A percentile compares a stretch with the other conserved stretches of the same genome.
These are phyloP conservation scores for Pleuronectes platessa DNA, from an alignment of 2,113 vertebrate species.

Conservation along the genomic window DNA sequence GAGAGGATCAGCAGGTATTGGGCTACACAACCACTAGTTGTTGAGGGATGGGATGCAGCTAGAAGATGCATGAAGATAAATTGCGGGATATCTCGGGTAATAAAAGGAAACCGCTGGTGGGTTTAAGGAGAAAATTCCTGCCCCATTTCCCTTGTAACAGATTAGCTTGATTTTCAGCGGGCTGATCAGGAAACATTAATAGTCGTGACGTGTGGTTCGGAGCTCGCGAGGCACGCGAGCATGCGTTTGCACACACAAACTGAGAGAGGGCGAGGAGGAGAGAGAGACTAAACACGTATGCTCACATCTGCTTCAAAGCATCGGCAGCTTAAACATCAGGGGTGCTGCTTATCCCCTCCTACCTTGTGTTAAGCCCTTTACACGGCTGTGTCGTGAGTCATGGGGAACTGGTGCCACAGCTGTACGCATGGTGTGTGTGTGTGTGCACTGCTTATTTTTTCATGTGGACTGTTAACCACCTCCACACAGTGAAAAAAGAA, in stretches of 20 bases:
- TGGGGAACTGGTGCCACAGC: constrained; percentile 48
- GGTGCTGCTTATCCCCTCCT: constrained; percentile 76
- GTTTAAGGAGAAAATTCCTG: constrained; percentile 51
- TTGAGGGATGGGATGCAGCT: constrained; percentile 37
- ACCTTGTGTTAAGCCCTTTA: constrained; percentile 77
- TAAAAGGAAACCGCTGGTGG: constrained; percentile 46
- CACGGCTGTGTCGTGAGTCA: constrained; percentile 77
- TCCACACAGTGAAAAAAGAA: not conserved
- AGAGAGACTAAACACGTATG: constrained; percentile 38
- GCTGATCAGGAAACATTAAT: constrained; percentile 72
- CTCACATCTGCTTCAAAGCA: constrained; percentile 70
- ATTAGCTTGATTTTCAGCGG: constrained; percentile 73
- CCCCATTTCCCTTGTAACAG: constrained; percentile 64
- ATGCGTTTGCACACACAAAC: constrained; percentile 37
- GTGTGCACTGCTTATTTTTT: not conserved
- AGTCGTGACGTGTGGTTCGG: constrained; percentile 65
- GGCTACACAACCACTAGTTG: constrained; percentile 39
- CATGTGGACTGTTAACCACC: constrained; percentile 22
- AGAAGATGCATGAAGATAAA: constrained; percentile 42
- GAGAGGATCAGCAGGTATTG: constrained; percentile 41
- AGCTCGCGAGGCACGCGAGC: constrained; percentile 34
- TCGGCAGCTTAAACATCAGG: constrained; percentile 71
- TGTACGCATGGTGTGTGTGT: constrained; percentile 1
- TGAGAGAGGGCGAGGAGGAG: constrained; percentile 10
- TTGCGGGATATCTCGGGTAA: constrained; percentile 33